Conservation (phyloP, 2,797 vertebrate species). For the Bovichtus variegatus region DNA sequence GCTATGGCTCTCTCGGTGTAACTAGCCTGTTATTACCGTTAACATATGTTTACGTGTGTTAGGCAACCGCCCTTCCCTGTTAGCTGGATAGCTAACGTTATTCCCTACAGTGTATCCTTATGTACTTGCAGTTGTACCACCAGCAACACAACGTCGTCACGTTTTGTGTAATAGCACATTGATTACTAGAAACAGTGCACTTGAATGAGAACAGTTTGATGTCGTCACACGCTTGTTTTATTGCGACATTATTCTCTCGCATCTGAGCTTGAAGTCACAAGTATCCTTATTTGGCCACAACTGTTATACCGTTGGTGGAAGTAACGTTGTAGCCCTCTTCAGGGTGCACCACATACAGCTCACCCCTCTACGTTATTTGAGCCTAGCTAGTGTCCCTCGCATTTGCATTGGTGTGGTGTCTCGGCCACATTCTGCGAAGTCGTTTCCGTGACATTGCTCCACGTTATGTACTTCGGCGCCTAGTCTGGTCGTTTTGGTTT, state of each 20-base stretch:
- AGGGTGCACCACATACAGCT: conserved; percentile 42
- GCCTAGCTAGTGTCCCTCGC: conserved; percentile 12
- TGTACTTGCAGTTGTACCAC: conserved; percentile 31
- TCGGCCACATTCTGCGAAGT: neutral
- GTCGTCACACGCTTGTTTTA: neutral
- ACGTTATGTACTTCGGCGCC: neutral
- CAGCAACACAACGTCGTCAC: conserved; percentile 70
- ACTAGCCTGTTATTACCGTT: neutral
- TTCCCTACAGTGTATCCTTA: conserved; percentile 21
- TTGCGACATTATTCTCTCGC: neutral
- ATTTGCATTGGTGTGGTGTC: neutral
- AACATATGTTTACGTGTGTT: conserved; percentile 4
- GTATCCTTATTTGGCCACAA: neutral
- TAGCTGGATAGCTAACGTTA: conserved; percentile 31
- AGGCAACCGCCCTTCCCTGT: conserved; percentile 47
- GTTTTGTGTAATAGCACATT: conserved; percentile 45
- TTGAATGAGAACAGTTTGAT: conserved; percentile 43
- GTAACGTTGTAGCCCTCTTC: conserved; percentile 48
- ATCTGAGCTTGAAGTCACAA: neutral
- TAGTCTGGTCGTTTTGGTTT: neutral
- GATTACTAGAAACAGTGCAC: conserved; percentile 6
- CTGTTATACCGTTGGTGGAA: conserved; percentile 8
- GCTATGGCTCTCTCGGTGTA: fast-evolving
- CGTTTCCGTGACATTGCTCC: neutral
- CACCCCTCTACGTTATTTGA: conserved; percentile 22